Evolutionary conservation across 2,888 invertebrate genomes (phyloP), one percentile per base, ranked within the genome.

Genomic region (Busseola fusca): DNA sequence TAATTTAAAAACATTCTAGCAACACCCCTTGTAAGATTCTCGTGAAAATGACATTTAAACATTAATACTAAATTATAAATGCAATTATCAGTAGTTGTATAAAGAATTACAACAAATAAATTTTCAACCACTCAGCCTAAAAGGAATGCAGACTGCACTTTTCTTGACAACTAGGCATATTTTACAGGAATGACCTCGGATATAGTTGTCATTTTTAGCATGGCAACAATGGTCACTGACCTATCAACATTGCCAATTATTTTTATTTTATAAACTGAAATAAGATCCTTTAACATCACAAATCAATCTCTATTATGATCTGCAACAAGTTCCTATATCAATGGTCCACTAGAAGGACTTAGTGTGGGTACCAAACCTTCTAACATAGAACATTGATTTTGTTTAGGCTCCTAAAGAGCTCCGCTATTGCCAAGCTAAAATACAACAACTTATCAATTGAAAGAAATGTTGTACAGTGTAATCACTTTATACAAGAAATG

Each of bases 401-500:
- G 34, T 34, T 30, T 10, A 21, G 30, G 27, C 30, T 30, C 9
- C 9, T 27, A 56, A 27, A 56, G 9, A 9, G 18, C 30, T 21
- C 0, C 10, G 0, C 21, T 30, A 56, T 56, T 12, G 30, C 30
- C 30, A 56, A 30, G 56, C 21, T 56, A 30, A 56, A 56, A 56
- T 10, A 30, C 21, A 18, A 30, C 42, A 48, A 59, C 27, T 30
- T 59, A 48, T 63, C 30, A 78, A 78, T 79, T 73, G 34, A 78
- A 78, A 82, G 48, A 73, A 73, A 78, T 71, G 48, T 48, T 58
- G 50, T 84, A 88, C 70, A 86, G 90, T 86, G 87, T 84, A 86
- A 90, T 88, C 85, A 91, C 89, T 94, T 94, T 94, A 92, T 93
- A 93, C 90, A 94, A 87, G 86, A 91, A 91, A 90, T 88, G 87